Base-by-base conservation (phyloP, 2,113 vertebrate genomes). In the Sinocyclocheilus maitianheensis region DNA sequence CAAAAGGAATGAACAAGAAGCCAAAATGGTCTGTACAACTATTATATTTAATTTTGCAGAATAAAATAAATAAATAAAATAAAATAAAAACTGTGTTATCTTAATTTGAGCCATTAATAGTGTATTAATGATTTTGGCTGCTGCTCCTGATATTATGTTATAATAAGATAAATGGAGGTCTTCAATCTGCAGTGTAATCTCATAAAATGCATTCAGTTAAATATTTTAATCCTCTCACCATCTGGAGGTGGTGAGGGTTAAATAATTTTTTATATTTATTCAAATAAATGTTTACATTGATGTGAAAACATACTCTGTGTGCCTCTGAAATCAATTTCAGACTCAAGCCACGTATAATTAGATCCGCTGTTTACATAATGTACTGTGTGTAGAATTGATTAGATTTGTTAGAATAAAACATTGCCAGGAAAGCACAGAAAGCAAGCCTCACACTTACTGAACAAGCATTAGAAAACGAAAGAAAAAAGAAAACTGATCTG, bases 341-440 rank as follows among this genome's bases (percentile, higher is more conserved):
- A 84, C 74, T 84, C 11, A 4, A 34, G 26, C 55, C 53, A 18
- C 51, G 14, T 46, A 63, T 79, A 83, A 88, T 88, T 83, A 86
- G 74, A 76, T 58, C 77, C 40, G 20, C 74, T 86, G 74, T 86
- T 83, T 84, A 86, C 81, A 86, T 80, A 79, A n/a, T 55, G n/a
- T 24, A 51, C 65, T 55, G 26, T 26, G 55, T 74, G 37, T 74
- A 72, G 22, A 84, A 86, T 80, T 75, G 60, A 75, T 88, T 76
- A 20, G 69, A 75, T 40, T 86, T 13, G 79, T 67, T 84, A 67
- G 72, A 86, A 84, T 37, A 14, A 63, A 76, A 86, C 65, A 84
- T 51, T 63, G 5, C 18, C 81, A 84, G 34, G n/a, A 72, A 79
- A 79, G 10, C n/a, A 67, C 43, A 75, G 77, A 82, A 81, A 85